These are phyloP conservation scores for Odontamblyopus rebecca DNA, from an alignment of 2,797 vertebrate species.

Conservation along the genomic window DNA sequence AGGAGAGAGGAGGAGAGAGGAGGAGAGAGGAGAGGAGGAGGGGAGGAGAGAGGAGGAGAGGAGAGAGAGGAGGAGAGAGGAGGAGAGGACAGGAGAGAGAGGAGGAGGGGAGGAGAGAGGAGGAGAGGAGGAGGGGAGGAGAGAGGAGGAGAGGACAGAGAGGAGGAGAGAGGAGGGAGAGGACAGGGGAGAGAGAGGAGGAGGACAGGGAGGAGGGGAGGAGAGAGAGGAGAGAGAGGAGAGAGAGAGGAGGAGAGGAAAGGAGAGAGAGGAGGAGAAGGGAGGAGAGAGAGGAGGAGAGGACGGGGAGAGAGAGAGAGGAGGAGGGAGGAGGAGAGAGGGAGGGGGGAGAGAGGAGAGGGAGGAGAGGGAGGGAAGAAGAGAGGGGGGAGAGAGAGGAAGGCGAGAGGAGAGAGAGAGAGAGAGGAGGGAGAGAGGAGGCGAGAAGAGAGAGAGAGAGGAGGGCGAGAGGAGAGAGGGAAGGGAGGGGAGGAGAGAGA, in stretches of 20 bases:
- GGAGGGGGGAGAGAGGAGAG: too few relatives aligned
- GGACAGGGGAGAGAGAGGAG: too few relatives aligned
- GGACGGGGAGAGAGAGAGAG: too few relatives aligned
- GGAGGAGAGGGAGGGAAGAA: not conserved
- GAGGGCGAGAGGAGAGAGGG: not conserved
- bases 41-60: not conserved
- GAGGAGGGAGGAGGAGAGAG: too few relatives aligned
- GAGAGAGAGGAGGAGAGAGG: too few relatives aligned
- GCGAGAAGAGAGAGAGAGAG: too few relatives aligned
- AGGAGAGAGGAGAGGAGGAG: constrained; percentile 9
- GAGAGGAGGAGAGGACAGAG: too few relatives aligned
- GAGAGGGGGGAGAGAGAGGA: not conserved
- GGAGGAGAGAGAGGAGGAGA: too few relatives aligned
- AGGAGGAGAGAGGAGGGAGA: not conserved
- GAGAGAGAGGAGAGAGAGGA: rapidly evolving
- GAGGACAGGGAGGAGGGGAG: not conserved
- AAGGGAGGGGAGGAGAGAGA: too few relatives aligned
- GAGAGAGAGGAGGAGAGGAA: not conserved
- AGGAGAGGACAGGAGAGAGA: not conserved
- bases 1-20: constrained; percentile 1
- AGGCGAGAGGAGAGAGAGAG: not conserved
- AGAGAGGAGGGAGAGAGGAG: not conserved
- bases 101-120: not conserved
- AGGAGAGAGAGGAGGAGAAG: not conserved
- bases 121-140: not conserved